Conservation (phyloP, 2,797 vertebrate genomes). For the Ctenosaura bakeri region DNA sequence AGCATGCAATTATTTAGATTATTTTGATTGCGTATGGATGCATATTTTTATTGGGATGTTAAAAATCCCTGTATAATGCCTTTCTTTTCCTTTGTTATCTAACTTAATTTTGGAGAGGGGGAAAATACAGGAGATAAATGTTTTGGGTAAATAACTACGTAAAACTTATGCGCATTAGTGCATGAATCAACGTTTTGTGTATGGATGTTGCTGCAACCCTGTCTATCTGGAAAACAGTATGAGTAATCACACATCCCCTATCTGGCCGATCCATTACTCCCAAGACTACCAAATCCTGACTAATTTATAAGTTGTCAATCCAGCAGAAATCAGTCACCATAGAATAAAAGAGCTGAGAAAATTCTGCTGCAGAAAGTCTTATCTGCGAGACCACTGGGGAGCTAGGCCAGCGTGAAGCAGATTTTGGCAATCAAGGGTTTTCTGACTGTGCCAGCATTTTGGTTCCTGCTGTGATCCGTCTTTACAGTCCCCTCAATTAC, state of each 20-base stretch:
- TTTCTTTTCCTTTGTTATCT: too few species aligned
- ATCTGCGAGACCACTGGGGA: slow-evolving; percentile 28
- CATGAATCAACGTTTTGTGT: not conserved
- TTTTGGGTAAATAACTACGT: too few species aligned
- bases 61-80: too few species aligned
- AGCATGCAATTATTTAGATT: too few species aligned
- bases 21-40: too few species aligned
- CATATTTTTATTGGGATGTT: too few species aligned
- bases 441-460: not conserved
- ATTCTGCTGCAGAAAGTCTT: slow-evolving; percentile 30
- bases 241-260: slow-evolving; percentile 16
- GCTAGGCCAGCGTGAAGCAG: slow-evolving; percentile 21
- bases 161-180: not conserved
- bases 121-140: too few species aligned
- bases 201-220: not conserved
- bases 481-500: slow-evolving; percentile 39
- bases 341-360: slow-evolving; percentile 21
- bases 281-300: slow-evolving; percentile 28
- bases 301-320: slow-evolving; percentile 48
- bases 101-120: too few species aligned
- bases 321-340: slow-evolving; percentile 33
- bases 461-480: not conserved
- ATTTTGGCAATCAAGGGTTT: slow-evolving; percentile 1
- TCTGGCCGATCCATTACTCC: slow-evolving; percentile 19
- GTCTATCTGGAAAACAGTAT: not conserved